These are phyloP conservation scores for Chaenocephalus aceratus DNA, from an alignment of 2,113 vertebrate species.

Conservation along the genomic window DNA sequence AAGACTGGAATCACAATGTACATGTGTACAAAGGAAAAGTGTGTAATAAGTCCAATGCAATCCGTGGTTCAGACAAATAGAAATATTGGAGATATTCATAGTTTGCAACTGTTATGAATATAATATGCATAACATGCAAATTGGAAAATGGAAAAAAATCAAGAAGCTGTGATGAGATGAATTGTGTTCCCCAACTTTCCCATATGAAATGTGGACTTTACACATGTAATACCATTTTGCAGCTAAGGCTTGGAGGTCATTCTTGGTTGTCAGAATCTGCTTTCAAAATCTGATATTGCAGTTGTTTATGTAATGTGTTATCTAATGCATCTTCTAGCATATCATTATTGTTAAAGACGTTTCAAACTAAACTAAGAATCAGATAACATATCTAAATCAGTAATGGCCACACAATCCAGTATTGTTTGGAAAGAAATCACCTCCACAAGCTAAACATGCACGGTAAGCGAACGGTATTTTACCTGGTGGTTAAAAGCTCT, in stretches of 20 bases:
- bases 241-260: neutral
- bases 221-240: neutral
- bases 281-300: neutral
- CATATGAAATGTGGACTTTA: neutral
- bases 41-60: neutral
- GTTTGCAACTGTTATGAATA: neutral
- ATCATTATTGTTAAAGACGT: too few species aligned
- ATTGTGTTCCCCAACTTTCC: neutral
- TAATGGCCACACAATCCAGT: neutral
- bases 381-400: too few species aligned
- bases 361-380: too few species aligned
- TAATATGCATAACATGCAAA: neutral
- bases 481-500: neutral
- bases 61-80: neutral
- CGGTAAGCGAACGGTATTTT: neutral
- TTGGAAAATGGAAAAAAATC: neutral
- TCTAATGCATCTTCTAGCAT: too few species aligned
- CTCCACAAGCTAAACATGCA: neutral
- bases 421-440: neutral
- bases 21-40: too few species aligned
- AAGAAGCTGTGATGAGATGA: neutral
- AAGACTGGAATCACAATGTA: too few species aligned
- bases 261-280: neutral
- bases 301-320: too few species aligned
- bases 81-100: neutral